phyloP scores from a whole-genome alignment of 2,113 vertebrate species.

The Calonectris borealis region DNA sequence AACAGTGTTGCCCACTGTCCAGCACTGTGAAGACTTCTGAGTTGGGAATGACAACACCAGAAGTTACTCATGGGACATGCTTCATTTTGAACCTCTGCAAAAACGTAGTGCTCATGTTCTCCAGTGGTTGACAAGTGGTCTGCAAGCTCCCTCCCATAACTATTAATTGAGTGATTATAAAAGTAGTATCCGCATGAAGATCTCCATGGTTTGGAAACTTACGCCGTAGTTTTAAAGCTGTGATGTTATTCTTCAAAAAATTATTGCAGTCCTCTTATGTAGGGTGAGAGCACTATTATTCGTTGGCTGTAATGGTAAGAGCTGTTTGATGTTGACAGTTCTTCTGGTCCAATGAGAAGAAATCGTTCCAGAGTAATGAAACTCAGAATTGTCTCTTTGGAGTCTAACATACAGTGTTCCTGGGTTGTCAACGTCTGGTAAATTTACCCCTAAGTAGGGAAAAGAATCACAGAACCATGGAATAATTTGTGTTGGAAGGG shows the following conservation, averaged over 20 bases:
- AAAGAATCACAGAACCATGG: neutral
- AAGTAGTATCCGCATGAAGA: neutral
- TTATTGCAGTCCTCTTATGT: neutral
- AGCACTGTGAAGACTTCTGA: neutral
- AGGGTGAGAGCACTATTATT: neutral
- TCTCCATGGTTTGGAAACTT: neutral
- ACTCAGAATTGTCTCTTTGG: neutral
- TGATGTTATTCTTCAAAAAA: neutral
- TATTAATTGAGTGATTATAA: neutral
- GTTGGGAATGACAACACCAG: neutral
- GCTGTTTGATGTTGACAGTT: neutral
- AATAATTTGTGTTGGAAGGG: neutral
- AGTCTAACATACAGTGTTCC: neutral
- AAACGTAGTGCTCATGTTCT: neutral
- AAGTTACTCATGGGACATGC: neutral
- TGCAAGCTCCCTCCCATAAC: neutral
- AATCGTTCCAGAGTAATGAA: neutral
- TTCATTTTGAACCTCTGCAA: neutral
- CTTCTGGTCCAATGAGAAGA: neutral
- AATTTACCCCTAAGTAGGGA: neutral
- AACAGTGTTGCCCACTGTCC: neutral
- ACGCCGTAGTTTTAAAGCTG: neutral
- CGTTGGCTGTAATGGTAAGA: neutral
- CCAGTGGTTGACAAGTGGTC: neutral
- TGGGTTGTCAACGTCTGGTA: neutral